Evolutionary conservation across 2,888 invertebrate genomes (phyloP), one percentile per base, ranked within the genome.

Genomic region (Venustoraphidia nigricollis): DNA sequence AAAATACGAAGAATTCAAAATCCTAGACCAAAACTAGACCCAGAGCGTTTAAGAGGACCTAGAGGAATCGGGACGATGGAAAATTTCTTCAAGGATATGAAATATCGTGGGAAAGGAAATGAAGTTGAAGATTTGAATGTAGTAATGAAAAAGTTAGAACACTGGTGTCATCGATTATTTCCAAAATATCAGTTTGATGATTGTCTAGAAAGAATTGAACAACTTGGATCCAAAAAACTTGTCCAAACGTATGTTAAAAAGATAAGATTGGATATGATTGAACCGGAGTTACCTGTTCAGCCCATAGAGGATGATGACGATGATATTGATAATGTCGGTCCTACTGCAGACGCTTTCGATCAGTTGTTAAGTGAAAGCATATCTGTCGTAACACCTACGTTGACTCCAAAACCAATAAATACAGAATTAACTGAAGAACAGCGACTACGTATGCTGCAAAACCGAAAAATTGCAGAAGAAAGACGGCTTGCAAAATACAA

Each of bases 81-180:
- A 50, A 76, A 81, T 4, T 75, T 85, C 59, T 93, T 89, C 58
- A 79, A 84, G 59, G 79, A 85, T 57, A 80, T 92, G 10, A 83
- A 85, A 62, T 88, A 86, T 57, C 77, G 78, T 63, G 89, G 89
- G 52, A 84, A 83, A 66, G 87, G 88, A 0, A 71, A 83, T 61
- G 95, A 95, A 66, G 80, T 78, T 54, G 74, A 81, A 45, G 94
- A 96, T 66, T 67, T 97, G 38, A 77, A 86, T 57, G 65, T 77
- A 51, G 70, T 95, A 0, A 73, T 97, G 69, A 81, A 83, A 47
- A 81, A 79, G 49, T 63, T 95, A 47, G 90, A 95, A 58, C 91
- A 95, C 61, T 97, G 96, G 96, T 85, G 84, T 0, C 93, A 95
- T 66, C 73, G 94, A 45, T 67, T 97, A 54, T 94, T 83, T 66